Percentiles rank a stretch among this genome's conserved stretches.
phyloP scores from a whole-genome alignment of 2,113 vertebrate species.

The Reinhardtius hippoglossoides region DNA sequence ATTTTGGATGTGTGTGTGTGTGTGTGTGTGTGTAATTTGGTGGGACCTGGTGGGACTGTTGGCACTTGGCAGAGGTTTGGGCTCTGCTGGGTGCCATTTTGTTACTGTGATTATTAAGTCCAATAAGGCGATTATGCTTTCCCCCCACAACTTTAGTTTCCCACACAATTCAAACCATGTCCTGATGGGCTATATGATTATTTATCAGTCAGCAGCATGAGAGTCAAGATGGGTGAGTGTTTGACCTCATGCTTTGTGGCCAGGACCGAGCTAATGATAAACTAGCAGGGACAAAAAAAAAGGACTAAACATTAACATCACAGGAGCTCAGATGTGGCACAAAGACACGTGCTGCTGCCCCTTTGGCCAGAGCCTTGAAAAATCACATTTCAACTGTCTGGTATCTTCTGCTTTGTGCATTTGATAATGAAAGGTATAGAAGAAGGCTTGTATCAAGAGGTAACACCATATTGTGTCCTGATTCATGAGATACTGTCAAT shows the following conservation, averaged over 20 bases:
- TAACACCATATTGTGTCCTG: slow-evolving; percentile 18
- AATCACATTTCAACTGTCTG: too few relatives aligned
- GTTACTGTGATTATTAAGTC: too few relatives aligned
- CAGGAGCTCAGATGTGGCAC: slow-evolving; percentile 8
- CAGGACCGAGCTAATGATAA: slow-evolving; percentile 57
- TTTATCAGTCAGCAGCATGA: slow-evolving; percentile 3
- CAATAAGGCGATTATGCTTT: too few relatives aligned
- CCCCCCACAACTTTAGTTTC: background rate
- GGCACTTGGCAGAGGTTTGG: too few relatives aligned
- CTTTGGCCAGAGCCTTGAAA: too few relatives aligned
- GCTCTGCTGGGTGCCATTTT: too few relatives aligned
- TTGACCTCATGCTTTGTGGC: slow-evolving; percentile 56
- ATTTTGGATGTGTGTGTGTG: too few relatives aligned
- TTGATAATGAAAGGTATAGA: too few relatives aligned
- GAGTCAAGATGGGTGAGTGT: slow-evolving; percentile 5
- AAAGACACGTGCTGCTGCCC: background rate
- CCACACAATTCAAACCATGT: slow-evolving; percentile 2
- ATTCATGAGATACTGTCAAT: slow-evolving; percentile 18
- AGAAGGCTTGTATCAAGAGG: background rate
- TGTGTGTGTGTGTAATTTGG: too few relatives aligned
- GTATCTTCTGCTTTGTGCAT: too few relatives aligned
- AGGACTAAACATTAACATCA: slow-evolving; percentile 42
- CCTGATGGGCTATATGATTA: slow-evolving; percentile 6
- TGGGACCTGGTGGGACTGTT: too few relatives aligned
- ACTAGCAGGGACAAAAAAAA: slow-evolving; percentile 29